Percentiles rank a stretch among this genome's conserved stretches.
These are phyloP conservation scores for Clitarchus hookeri DNA, from an alignment of 2,888 invertebrate species.

Conservation along the genomic window DNA sequence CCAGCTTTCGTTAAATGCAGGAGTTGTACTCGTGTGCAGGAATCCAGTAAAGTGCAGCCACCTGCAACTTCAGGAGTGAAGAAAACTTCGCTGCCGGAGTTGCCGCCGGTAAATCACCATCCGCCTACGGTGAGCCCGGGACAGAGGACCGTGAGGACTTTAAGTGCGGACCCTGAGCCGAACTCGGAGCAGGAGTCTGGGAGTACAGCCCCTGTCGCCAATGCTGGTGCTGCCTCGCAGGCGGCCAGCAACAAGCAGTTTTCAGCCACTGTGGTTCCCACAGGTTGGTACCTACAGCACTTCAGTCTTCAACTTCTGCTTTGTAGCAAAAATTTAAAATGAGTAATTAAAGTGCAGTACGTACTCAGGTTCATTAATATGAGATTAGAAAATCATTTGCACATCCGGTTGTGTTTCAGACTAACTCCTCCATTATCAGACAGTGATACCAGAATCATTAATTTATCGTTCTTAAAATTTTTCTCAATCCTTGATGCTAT, in stretches of 20 bases:
- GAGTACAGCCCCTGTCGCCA: not conserved
- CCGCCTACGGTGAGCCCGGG: not conserved
- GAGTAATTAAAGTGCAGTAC: no score
- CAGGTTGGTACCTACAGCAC: no score
- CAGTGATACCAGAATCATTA: no score
- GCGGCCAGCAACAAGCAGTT: not conserved
- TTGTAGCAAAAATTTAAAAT: no score
- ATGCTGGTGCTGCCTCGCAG: not conserved
- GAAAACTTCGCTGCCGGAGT: not conserved
- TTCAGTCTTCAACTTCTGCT: no score
- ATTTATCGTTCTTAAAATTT: no score
- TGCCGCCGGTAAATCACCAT: not conserved
- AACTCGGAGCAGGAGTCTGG: not conserved
- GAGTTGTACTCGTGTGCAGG: not conserved
- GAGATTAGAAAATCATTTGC: no score
- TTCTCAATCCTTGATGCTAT: no score
- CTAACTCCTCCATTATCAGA: no score
- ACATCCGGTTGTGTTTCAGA: no score
- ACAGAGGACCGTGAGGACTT: not conserved
- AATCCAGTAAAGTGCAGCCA: slow-evolving; percentile 11
- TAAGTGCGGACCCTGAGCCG: not conserved
- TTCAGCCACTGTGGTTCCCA: not conserved
- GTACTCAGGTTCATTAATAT: no score
- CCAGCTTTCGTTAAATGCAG: not conserved
- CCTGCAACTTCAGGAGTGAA: not conserved